Percentiles rank a stretch among this genome's conserved stretches.
These are phyloP conservation scores for Lepidocyrtinus sp. DNA, from an alignment of 2,888 invertebrate genomes.

Conservation along the genomic window DNA sequence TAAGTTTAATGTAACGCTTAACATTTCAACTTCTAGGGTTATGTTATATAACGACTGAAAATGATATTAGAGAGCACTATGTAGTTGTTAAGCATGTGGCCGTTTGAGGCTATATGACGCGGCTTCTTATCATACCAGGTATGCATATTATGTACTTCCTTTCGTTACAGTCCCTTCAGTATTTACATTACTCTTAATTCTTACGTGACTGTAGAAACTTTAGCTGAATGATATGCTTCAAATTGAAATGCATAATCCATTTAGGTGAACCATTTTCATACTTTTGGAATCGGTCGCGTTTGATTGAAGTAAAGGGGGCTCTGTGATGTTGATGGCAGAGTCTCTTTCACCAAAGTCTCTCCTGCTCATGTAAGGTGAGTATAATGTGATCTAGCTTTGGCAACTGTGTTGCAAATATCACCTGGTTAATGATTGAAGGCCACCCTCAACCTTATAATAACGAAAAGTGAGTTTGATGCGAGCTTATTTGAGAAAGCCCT, in stretches of 20 bases:
- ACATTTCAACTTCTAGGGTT: no score
- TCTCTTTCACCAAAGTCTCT: conserved; percentile 3
- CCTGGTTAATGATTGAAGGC: conserved; percentile 64
- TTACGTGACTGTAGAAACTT: neutral
- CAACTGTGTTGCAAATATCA: neutral
- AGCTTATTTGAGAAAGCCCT: conserved; percentile 69
- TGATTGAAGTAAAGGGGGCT: conserved; percentile 53
- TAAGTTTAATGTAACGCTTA: no score
- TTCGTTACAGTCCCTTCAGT: no score
- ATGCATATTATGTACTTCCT: no score
- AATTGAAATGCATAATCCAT: neutral
- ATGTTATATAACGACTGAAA: no score
- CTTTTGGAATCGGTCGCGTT: conserved; percentile 47
- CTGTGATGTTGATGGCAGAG: neutral
- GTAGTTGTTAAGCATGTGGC: no score
- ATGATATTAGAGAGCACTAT: no score
- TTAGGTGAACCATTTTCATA: conserved; percentile 39
- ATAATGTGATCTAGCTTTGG: neutral
- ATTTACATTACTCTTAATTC: neutral
- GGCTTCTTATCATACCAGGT: no score
- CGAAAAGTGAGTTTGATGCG: conserved; percentile 62
- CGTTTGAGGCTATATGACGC: no score
- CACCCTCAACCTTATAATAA: conserved; percentile 69
- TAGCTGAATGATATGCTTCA: neutral
- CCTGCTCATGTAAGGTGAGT: neutral